Evolutionary conservation across 2,113 vertebrate genomes (phyloP).

Genomic region (Mus pahari): DNA sequence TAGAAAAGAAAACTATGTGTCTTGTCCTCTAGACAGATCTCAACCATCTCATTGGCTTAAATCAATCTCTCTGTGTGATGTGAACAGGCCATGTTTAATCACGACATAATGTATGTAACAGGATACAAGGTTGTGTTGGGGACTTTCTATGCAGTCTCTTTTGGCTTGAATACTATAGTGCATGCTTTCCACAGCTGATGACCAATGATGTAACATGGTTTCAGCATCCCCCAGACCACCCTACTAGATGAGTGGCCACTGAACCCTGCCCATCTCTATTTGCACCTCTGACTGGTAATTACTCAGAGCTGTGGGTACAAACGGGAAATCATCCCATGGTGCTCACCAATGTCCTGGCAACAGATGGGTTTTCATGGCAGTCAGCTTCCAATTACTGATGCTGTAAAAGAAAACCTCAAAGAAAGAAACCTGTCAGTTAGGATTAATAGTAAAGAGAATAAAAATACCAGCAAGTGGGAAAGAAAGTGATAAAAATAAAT

Average conservation of each 20-base stretch:
- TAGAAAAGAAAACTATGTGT: not conserved
- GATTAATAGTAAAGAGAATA: not conserved
- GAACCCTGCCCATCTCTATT: no score
- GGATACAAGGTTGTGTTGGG: rapidly evolving
- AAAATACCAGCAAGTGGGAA: not conserved
- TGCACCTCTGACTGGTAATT: rapidly evolving
- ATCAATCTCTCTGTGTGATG: no score
- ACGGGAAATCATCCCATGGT: rapidly evolving
- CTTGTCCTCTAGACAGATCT: not conserved
- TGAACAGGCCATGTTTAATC: not conserved
- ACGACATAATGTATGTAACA: rapidly evolving
- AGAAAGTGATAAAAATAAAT: not conserved
- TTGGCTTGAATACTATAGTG: not conserved
- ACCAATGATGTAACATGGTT: not conserved
- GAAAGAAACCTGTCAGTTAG: not conserved
- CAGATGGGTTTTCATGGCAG: no score
- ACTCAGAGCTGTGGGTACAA: not conserved
- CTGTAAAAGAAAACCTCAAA: not conserved
- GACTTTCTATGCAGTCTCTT: not conserved
- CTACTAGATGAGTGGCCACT: not conserved
- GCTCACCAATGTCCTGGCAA: not conserved
- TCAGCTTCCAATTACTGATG: no score
- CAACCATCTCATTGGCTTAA: not conserved
- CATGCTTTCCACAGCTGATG: not conserved
- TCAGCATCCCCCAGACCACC: not conserved